These are phyloP conservation scores for Tholera decimalis DNA, from an alignment of 2,888 invertebrate genomes.

Conservation along the genomic window DNA sequence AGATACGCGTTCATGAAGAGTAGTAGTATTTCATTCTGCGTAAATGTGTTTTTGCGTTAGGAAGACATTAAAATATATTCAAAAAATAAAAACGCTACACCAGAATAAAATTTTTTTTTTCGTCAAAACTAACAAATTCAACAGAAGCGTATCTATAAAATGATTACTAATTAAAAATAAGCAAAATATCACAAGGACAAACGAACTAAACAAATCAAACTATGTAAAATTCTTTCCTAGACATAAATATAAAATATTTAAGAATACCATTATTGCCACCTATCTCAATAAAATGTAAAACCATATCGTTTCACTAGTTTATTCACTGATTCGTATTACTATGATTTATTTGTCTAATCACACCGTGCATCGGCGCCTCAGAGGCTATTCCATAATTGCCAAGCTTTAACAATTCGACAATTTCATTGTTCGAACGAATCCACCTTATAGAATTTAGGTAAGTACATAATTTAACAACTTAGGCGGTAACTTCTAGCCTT, in stretches of 20 bases:
- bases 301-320: constrained; percentile 24
- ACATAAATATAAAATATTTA: constrained; percentile 50
- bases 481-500: constrained; percentile 55
- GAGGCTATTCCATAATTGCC: constrained; percentile 48
- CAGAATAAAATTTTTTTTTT: background rate
- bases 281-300: constrained; percentile 40
- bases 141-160: constrained; percentile 34
- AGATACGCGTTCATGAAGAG: constrained; percentile 32
- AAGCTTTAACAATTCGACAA: constrained; percentile 58
- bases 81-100: constrained; percentile 25
- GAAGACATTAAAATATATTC: constrained; percentile 4
- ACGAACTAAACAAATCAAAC: constrained; percentile 41
- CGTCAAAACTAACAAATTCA: constrained; percentile 1
- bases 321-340: constrained; percentile 22
- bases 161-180: constrained; percentile 32
- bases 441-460: constrained; percentile 41
- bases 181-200: constrained; percentile 57
- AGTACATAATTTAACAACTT: constrained; percentile 57
- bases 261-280: constrained; percentile 57
- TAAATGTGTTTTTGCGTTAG: background rate
- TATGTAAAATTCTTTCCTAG: constrained; percentile 47
- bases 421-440: constrained; percentile 61
- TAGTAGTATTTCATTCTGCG: background rate
- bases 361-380: constrained; percentile 53
- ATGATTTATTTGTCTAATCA: constrained; percentile 47